A percentile compares a stretch with the other conserved stretches of the same genome.
Conservation (phyloP, 2,113 vertebrate species). For the Calonectris borealis region DNA sequence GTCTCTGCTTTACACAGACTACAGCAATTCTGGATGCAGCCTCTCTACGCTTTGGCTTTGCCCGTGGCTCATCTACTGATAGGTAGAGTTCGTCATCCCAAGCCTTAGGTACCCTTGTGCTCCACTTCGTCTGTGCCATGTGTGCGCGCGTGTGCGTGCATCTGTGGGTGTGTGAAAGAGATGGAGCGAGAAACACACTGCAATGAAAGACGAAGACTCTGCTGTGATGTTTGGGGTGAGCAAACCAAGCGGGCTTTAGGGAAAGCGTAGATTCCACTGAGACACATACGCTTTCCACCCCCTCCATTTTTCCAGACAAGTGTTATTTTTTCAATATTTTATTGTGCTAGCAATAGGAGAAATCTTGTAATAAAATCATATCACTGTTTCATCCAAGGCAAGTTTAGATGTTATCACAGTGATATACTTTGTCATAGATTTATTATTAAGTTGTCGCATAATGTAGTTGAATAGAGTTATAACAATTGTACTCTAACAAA, state of each 20-base stretch:
- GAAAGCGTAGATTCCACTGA: background rate
- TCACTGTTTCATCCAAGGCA: slow-evolving; percentile 36
- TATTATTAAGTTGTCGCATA: slow-evolving; percentile 62
- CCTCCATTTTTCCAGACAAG: background rate
- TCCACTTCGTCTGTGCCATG: rapidly evolving
- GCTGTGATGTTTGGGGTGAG: background rate
- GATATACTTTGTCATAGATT: slow-evolving; percentile 66
- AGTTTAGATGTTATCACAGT: slow-evolving; percentile 62
- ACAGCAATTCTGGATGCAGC: background rate
- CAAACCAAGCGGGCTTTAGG: background rate
- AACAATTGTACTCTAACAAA: slow-evolving; percentile 67
- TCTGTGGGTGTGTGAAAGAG: background rate
- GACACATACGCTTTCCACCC: rapidly evolving
- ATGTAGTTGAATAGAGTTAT: slow-evolving; percentile 57
- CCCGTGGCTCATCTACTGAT: background rate
- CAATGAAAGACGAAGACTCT: background rate
- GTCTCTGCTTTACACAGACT: background rate
- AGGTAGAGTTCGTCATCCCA: background rate
- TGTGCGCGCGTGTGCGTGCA: rapidly evolving
- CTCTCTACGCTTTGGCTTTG: background rate
- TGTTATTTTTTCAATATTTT: slow-evolving; percentile 60
- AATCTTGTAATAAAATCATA: slow-evolving; percentile 68
- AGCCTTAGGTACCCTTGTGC: background rate
- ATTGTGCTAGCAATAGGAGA: slow-evolving; percentile 50
- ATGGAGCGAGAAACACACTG: background rate